Evolutionary conservation across 1,140 invertebrate genomes (phyloP), one percentile per base, ranked within the genome.

Genomic region (Atopsyche davidsoni): DNA sequence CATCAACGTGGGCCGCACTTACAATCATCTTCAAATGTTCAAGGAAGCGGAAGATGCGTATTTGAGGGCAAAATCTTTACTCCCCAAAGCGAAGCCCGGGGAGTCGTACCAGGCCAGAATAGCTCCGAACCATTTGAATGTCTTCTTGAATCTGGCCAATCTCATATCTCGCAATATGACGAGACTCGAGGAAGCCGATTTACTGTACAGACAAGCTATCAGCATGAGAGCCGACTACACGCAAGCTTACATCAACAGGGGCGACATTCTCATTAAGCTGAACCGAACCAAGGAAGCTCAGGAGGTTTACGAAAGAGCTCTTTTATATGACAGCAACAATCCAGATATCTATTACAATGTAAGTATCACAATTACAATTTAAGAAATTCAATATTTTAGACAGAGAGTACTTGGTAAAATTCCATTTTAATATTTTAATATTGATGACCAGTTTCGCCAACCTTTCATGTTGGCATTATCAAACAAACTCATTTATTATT

Each of bases 301-400:
- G 67, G 86, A 94, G 64, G 91, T 96, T 17, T 98, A 97, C 64
- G 90, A 96, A 65, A 79, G 87, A 64, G 95, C 94, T 0, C 69
- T 97, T 16, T 81, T 91, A 57, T 94, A 95, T 70, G 93, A 96
- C 64, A 91, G 85, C 61, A 88, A 86, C 59, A 96, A 97, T 76
- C 91, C 95, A 2, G 95, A 97, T 67, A 93, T 98, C 60, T 95
- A 96, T 71, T 98, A 97, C 63, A 98, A 98, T 72, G 89, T 92
- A 73, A 81, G 80, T 79, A 28, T 46, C 10, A 19, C n/a, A n/a
- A n/a, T n/a, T n/a, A n/a, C n/a, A n/a, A n/a, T n/a, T n/a, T n/a
- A n/a, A n/a, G n/a, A n/a, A n/a, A n/a, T n/a, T n/a, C n/a, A n/a
- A n/a, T n/a, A n/a, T n/a, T n/a, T n/a, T n/a, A n/a, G n/a, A n/a